phyloP scores from a whole-genome alignment of 2,113 vertebrate genomes.

The Serinus canaria region DNA sequence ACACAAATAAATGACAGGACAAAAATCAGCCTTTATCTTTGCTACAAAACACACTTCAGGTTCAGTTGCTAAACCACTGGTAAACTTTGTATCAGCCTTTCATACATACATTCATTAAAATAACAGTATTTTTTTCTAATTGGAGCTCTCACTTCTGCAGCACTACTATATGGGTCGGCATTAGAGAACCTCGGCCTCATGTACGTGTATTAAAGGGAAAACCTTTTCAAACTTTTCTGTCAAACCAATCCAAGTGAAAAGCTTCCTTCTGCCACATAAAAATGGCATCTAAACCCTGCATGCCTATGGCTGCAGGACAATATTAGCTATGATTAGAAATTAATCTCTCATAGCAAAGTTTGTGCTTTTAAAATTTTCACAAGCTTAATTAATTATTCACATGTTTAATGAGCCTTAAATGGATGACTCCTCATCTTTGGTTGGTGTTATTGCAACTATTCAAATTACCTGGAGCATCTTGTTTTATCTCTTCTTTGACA shows the following conservation, averaged over 20 bases:
- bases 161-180: neutral
- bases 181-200: neutral
- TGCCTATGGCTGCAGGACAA: neutral
- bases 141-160: neutral
- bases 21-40: neutral
- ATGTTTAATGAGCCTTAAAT: neutral
- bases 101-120: neutral
- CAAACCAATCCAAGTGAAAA: neutral
- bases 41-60: neutral
- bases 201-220: neutral
- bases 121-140: neutral
- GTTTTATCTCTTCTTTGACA: neutral
- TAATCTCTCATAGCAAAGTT: neutral
- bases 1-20: neutral
- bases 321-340: neutral
- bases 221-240: neutral
- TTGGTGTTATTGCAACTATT: neutral
- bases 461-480: neutral
- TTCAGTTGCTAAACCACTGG: neutral
- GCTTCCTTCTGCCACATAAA: neutral
- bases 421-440: neutral
- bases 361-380: neutral
- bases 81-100: neutral
- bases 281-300: neutral
- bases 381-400: neutral